Base-by-base conservation (phyloP, 1,140 invertebrate genomes). In the Prorops nasuta region DNA sequence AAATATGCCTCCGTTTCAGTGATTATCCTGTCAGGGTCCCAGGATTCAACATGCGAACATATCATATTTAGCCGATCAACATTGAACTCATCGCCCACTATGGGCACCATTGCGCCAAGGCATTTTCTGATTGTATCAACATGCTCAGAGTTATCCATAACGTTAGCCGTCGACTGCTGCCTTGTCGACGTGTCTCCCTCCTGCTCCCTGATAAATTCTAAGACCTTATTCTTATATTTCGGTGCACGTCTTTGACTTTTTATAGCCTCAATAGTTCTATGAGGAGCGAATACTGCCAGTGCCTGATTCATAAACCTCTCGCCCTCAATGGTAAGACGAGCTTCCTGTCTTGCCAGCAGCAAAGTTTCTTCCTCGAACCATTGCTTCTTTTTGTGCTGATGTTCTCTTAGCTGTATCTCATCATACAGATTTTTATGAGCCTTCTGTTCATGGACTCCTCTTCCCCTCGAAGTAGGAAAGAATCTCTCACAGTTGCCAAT, bases 351-450 rank as follows among this genome's bases (percentile, higher is more conserved):
- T 0, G 53, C 53, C 34, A 60, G 10, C 1, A 52, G 9, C 1
- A 14, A 44, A 1, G 21, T 19, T 22, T 59, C 56, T 12, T 59
- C 52, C 0, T 54, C 52, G 4, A 8, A 24, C 49, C 56, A 55
- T n/a, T n/a, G n/a, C n/a, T 21, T 9, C 2, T 15, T 34, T 8
- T 43, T 39, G 0, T 12, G 10, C 1, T n/a, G 19, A 0, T 16
- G 0, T 0, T n/a, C 19, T 7, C 18, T 31, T 2, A 36, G 41
- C 15, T 12, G 14, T 3, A 0, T 1, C 22, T 49, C 46, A 15
- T 34, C 15, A n/a, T n/a, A n/a, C 60, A 54, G 59, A 22, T 55
- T 53, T 1, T 44, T 43, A 16, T 63, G 63, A 0, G 20, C 31
- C 0, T 39, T 10, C 2, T 37, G 36, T 10, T 61, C 15, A 22